Evolutionary conservation across 2,888 invertebrate species (phyloP), one percentile per base, ranked within the genome.

Genomic region (Parelbella ahira): DNA sequence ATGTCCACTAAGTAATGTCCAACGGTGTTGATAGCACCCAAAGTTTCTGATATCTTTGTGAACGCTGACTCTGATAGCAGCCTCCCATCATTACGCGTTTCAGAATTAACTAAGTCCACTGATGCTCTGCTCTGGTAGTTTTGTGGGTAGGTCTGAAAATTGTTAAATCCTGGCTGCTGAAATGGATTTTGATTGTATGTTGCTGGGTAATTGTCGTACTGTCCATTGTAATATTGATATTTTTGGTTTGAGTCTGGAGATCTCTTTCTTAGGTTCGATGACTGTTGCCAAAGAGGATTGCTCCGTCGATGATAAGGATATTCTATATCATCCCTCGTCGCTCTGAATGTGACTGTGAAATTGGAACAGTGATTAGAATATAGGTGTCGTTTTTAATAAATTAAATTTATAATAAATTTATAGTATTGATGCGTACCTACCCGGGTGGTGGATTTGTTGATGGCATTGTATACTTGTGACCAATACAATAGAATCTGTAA

Each of bases 1-100:
- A 94, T 94, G 59, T 95, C 95, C 0, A 96, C 94, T 51, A 96
- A 88, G 65, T 94, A 94, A 64, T 93, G 91, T 0, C 96, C 96
- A 0, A 96, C 93, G 1, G 95, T 95, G 54, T 96, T 96, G 7
- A 96, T 88, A 2, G 96, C 96, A 18, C 95, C 95, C 19, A 91
- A 63, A 0, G 91, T 91, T 67, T 91, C 91, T 0, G 91, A 91
- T 58, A 91, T 91, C 53, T 82, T 88, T 39, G 89, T 84, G 49
- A 91, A 91, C 3, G 91, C 89, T 2, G 90, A 89, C 12, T 90
- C 88, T 1, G 91, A 91, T 0, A 91, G 71, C 2, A 91, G 59
- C 28, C 91, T 79, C 3, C 89, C 89, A 50, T 88, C 81, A 29
- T 79, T 78, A 63, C 58, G 63, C 3, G 67, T 60, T 50, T 74